A percentile compares a stretch with the other conserved stretches of the same genome.
phyloP scores from a whole-genome alignment of 2,797 vertebrate species.

The Falco biarmicus region DNA sequence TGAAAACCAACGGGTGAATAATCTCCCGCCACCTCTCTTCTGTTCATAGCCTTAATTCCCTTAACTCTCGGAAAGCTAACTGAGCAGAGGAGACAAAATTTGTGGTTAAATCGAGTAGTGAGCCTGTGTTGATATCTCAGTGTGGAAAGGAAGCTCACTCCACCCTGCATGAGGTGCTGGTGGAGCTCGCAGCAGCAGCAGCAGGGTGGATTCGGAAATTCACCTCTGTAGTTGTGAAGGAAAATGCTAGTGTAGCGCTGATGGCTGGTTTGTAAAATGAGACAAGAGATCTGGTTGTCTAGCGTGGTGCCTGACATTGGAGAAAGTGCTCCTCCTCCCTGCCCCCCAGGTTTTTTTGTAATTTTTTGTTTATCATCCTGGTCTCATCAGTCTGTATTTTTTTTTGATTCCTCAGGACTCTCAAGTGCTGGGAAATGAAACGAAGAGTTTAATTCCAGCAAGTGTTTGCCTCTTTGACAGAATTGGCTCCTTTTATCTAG shows the following conservation, averaged over 20 bases:
- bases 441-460: not conserved
- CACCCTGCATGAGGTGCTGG: rapidly evolving
- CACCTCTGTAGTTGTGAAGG: not conserved
- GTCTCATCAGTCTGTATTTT: not conserved
- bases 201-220: not conserved
- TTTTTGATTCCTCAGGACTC: not conserved
- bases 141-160: not conserved
- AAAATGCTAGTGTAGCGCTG: rapidly evolving
- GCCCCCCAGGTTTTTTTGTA: not conserved
- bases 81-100: not conserved
- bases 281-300: not conserved
- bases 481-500: not conserved
- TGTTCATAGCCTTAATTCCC: not conserved
- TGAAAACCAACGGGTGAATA: not conserved
- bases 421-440: not conserved
- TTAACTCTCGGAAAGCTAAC: not conserved
- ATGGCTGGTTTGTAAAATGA: not conserved
- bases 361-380: not conserved
- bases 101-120: not conserved
- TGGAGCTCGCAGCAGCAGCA: not conserved
- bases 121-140: not conserved
- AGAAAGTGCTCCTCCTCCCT: not conserved
- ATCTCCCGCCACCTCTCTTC: not conserved
- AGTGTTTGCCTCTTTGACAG: not conserved
- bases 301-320: not conserved